Evolutionary conservation across 2,797 vertebrate genomes (phyloP), one percentile per base, ranked within the genome.

Genomic region (Xiphorhynchus erythropygius): DNA sequence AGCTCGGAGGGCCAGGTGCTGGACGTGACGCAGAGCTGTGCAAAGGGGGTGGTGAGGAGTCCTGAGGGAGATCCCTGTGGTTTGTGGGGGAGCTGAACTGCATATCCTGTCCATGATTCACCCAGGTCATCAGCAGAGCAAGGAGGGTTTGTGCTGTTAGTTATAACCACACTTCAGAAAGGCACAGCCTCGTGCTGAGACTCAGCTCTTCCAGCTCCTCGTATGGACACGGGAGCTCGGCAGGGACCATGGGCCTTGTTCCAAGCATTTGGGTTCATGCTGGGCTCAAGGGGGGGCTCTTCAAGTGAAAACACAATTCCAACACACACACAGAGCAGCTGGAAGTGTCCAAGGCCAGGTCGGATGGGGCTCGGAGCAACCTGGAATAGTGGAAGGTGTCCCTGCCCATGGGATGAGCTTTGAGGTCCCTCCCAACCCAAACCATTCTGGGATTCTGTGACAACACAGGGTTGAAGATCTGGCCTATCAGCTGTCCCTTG

Each of bases 61-160:
- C 93, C 89, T 50, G 30, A 4, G 95, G 25, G 95, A 90, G 64
- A 81, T 59, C 90, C 55, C 71, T 82, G 95, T 33, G 90, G 94
- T 90, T 93, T 96, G 95, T 92, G 96, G 91, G 71, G 94, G 94
- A 95, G 93, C 92, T 79, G 11, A 67, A 7, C 62, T 90, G 94
- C 56, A 80, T 84, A 92, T 93, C 77, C 94, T 84, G 88, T 2
- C 56, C 55, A 13, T 93, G 90, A 95, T 93, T 93, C 90, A 96
- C 44, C 0, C 83, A 50, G 92, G 85, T 81, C 94, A 96, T 39
- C 90, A 35, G 80, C 93, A 68, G 91, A 93, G 89, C 81, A 12
- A 7, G 53, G 75, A 56, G 52, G 76, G 46, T 55, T 91, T 78
- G 27, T 39, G 25, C 69, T 33, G 11, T 84, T 42, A 65, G 73